Percentiles rank a stretch among this genome's conserved stretches.
Conservation (phyloP, 1,140 invertebrate species). For the Patella vulgata region DNA sequence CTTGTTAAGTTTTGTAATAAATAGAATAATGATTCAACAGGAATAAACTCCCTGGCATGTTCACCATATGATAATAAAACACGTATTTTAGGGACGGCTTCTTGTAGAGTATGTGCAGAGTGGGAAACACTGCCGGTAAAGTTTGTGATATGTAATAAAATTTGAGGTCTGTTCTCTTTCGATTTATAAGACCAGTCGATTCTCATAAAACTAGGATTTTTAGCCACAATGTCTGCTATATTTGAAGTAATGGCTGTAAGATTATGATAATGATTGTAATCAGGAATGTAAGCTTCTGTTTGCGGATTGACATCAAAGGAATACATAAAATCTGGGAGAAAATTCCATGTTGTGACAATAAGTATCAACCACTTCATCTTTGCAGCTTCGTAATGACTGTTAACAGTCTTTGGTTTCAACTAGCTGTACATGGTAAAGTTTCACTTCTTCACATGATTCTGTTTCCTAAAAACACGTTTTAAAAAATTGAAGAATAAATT, state of each 20-base stretch:
- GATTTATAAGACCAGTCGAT: slow-evolving; percentile 40
- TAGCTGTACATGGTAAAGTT: too few relatives aligned
- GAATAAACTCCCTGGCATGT: slow-evolving; percentile 63
- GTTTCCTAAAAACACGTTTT: too few relatives aligned
- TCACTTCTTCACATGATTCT: too few relatives aligned
- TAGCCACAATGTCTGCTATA: slow-evolving; percentile 34
- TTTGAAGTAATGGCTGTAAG: slow-evolving; percentile 32
- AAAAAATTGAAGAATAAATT: too few relatives aligned
- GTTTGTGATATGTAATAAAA: slow-evolving; percentile 52
- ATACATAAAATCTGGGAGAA: too few relatives aligned
- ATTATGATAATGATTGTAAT: slow-evolving; percentile 60
- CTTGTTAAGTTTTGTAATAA: slow-evolving; percentile 49
- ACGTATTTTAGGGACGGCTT: slow-evolving; percentile 38
- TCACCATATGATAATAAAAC: slow-evolving; percentile 61
- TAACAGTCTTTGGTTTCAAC: too few relatives aligned
- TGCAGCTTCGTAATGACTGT: too few relatives aligned
- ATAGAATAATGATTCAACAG: slow-evolving; percentile 55
- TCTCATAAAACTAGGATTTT: slow-evolving; percentile 43
- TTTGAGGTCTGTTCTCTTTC: slow-evolving; percentile 38
- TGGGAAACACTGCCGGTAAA: slow-evolving; percentile 27
- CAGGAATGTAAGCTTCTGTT: slow-evolving; percentile 52
- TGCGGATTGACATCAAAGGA: slow-evolving; percentile 51
- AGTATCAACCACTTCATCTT: too few relatives aligned
- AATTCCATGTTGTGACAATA: too few relatives aligned
- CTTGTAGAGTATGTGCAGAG: slow-evolving; percentile 3